These are phyloP conservation scores for Cerceris ruficornis DNA, from an alignment of 2,888 invertebrate genomes.

Conservation along the genomic window DNA sequence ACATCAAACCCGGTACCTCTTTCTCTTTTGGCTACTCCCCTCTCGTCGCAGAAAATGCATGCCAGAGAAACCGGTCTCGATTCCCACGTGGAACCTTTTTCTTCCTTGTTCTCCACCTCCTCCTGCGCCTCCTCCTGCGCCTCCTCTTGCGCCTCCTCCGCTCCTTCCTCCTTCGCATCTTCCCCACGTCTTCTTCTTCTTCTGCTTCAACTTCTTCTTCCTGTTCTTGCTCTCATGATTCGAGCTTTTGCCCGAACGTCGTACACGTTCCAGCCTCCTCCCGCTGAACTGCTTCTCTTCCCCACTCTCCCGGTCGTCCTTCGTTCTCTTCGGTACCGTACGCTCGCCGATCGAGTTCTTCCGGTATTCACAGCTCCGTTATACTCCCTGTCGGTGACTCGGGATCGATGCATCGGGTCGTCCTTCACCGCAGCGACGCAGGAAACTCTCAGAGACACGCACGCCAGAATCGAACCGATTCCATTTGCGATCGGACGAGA, in stretches of 20 bases:
- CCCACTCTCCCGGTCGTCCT: conserved; percentile 56
- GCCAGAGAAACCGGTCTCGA: conserved; percentile 66
- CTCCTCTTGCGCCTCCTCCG: conserved; percentile 50
- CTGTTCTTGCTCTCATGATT: conserved; percentile 40
- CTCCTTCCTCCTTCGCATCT: conserved; percentile 34
- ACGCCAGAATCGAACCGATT: neutral
- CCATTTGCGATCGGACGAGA: conserved; percentile 19
- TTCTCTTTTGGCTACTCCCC: conserved; percentile 42
- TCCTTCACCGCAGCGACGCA: conserved; percentile 27
- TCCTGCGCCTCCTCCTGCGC: conserved; percentile 15
- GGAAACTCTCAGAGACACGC: conserved; percentile 1
- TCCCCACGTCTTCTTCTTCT: conserved; percentile 51
- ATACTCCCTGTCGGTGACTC: conserved; percentile 63
- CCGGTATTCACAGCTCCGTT: conserved; percentile 66
- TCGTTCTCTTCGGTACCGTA: conserved; percentile 76
- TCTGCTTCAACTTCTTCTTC: conserved; percentile 39
- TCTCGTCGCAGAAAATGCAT: conserved; percentile 56
- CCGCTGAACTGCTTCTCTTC: conserved; percentile 43
- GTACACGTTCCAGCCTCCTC: conserved; percentile 21
- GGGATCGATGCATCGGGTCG: conserved; percentile 52
- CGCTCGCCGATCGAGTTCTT: conserved; percentile 67
- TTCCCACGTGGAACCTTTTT: conserved; percentile 61
- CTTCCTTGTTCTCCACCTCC: conserved; percentile 49
- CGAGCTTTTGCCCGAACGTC: conserved; percentile 43
- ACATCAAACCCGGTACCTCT: conserved; percentile 27